Percentiles rank a stretch among this genome's conserved stretches.
Evolutionary conservation across 2,797 vertebrate genomes (phyloP).

Genomic region (Thripadectes ignobilis): DNA sequence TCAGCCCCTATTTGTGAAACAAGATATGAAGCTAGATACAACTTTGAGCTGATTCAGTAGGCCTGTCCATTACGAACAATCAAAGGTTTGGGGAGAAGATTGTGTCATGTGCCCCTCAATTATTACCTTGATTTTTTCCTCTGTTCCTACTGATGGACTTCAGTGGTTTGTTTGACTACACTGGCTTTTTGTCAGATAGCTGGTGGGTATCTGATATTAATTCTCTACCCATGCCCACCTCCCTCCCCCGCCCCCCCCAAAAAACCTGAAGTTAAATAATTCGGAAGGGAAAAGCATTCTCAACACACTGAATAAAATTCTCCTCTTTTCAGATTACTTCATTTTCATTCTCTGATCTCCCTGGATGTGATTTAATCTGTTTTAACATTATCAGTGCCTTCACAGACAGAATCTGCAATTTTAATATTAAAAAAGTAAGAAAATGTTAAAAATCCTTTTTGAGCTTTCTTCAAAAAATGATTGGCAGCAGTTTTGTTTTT

Average conservation of each 20-base stretch:
- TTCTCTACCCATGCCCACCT: accelerated
- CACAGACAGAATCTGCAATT: background rate
- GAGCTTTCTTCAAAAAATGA: background rate
- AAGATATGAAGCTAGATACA: background rate
- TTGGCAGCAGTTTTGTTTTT: background rate
- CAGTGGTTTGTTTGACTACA: background rate
- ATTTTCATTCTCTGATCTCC: background rate
- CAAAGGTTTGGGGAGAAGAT: background rate
- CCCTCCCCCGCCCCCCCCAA: accelerated
- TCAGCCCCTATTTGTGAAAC: background rate
- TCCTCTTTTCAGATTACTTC: background rate
- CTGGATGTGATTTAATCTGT: background rate
- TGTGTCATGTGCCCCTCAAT: accelerated
- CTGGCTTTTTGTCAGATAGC: background rate
- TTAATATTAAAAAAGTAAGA: background rate
- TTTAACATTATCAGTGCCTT: constrained; percentile 2
- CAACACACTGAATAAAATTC: background rate
- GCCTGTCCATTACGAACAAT: background rate
- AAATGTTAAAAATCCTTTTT: background rate
- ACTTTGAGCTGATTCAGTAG: background rate
- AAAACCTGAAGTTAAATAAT: background rate
- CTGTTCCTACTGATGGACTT: background rate
- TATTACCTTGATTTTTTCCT: background rate
- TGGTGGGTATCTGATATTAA: background rate
- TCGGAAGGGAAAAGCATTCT: background rate